Evolutionary conservation across 2,113 vertebrate species (phyloP), one percentile per base, ranked within the genome.

Genomic region (Cyphotilapia sp.): DNA sequence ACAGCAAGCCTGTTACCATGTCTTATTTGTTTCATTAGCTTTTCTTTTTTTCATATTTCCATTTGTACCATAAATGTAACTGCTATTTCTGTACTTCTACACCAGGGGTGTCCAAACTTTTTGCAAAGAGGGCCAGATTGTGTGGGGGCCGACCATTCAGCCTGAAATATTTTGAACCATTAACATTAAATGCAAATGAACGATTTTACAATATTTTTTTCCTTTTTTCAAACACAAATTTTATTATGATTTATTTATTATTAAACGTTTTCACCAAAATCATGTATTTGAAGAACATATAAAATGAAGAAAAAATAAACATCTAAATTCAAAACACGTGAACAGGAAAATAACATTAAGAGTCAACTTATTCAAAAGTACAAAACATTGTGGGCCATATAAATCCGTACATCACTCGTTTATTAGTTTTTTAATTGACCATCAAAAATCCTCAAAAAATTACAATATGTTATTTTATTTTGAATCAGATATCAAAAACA

Each of bases 311-410:
- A 53, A 53, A 53, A 53, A 2, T 10, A n/a, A 53, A n/a, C 19
- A n/a, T 53, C 49, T 53, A 0, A n/a, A 53, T n/a, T 1, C 19
- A 53, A 53, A 53, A 53, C 49, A 53, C 1, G 1, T n/a, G 49
- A 51, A 51, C 49, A 51, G 49, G 49, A 51, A 51, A 51, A 51
- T n/a, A 51, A 51, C 9, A 1, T 10, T 51, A 51, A 51, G 19
- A 51, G 49, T 51, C 0, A n/a, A 51, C 49, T 51, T 51, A 3
- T n/a, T 51, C 8, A 51, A 51, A 51, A 5, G 49, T 51, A n/a
- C 49, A 51, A 51, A 51, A 51, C 5, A n/a, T 1, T 10, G 1
- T 53, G 19, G 19, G 5, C 49, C 19, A 53, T n/a, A 53, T 10
- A n/a, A 53, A n/a, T n/a, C 9, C 0, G 49, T 53, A 53, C 3